Evolutionary conservation across 1,140 invertebrate species (phyloP), one percentile per base, ranked within the genome.

Genomic region (Theocolax elegans): DNA sequence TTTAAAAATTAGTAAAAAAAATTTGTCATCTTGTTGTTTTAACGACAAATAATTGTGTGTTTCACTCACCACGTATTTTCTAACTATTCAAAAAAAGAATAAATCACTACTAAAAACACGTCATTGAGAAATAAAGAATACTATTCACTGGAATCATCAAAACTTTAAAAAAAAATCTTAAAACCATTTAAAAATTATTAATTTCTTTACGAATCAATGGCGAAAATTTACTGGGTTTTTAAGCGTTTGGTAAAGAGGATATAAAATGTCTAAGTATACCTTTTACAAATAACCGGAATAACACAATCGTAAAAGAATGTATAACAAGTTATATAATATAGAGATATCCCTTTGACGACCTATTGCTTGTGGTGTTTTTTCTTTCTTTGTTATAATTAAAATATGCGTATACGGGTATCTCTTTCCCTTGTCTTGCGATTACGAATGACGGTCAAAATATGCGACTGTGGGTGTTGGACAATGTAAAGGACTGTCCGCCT

Each of bases 401-500:
- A 60, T 42, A 48, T 38, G n/a, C 29, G 13, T 35, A 51, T 70
- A 31, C 51, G 6, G 40, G 73, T 15, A 35, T 65, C 54, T 70
- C 44, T 72, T 44, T 49, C 77, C 77, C 79, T 81, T 83, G 75
- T 79, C 77, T 79, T 81, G 77, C 73, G 77, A 81, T 80, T 35
- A 77, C 75, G 76, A 80, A 74, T 66, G 17, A 66, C 73, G 79
- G 75, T 83, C 79, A 79, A 83, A 79, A 66, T 35, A 35, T 66
- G 68, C 53, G 60, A 82, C 81, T 81, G 80, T 79, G 74, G 80
- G 76, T 82, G 80, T 81, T 82, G 83, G 83, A 84, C 82, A 91
- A 89, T 65, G 25, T 60, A 62, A 92, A 93, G 91, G 92, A 91
- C 91, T 91, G 90, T 94, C 93, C 92, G 92, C 91, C 89, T 94